phyloP scores from a whole-genome alignment of 2,113 vertebrate genomes.

The Blennius ocellaris region DNA sequence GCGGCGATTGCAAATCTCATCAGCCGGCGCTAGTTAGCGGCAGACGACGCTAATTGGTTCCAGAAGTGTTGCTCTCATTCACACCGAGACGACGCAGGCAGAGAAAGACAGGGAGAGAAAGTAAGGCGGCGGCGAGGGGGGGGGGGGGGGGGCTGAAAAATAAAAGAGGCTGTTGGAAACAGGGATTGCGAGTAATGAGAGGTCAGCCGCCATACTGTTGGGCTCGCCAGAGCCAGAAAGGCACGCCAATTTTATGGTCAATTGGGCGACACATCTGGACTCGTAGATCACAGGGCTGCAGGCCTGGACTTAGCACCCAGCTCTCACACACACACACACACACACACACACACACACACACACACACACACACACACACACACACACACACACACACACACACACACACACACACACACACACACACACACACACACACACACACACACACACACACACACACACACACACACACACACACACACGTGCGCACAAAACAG shows the following conservation, averaged over 20 bases:
- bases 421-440: no score
- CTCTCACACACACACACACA: slow-evolving; percentile 75
- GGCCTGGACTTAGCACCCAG: slow-evolving; percentile 84
- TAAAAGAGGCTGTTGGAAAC: slow-evolving; percentile 29
- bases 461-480: no score
- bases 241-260: slow-evolving; percentile 97
- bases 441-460: no score
- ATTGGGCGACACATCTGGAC: slow-evolving; percentile 96
- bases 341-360: slow-evolving; percentile 41
- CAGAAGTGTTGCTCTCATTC: slow-evolving; percentile 87
- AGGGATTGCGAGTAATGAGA: slow-evolving; percentile 82
- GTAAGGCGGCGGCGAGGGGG: no score
- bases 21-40: slow-evolving; percentile 84
- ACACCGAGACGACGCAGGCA: slow-evolving; percentile 77
- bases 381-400: slow-evolving; percentile 25
- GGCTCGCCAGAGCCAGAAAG: slow-evolving; percentile 87
- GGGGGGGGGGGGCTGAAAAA: slow-evolving; percentile 2
- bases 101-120: slow-evolving; percentile 65
- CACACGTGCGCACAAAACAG: no score
- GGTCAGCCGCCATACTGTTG: slow-evolving; percentile 86
- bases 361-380: neutral
- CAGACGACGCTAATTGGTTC: slow-evolving; percentile 97
- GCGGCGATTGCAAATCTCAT: slow-evolving; percentile 90
- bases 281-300: slow-evolving; percentile 86
- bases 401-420: slow-evolving; percentile 15